These are phyloP conservation scores for Labeo catla DNA, from an alignment of 2,113 vertebrate genomes.

Conservation along the genomic window DNA sequence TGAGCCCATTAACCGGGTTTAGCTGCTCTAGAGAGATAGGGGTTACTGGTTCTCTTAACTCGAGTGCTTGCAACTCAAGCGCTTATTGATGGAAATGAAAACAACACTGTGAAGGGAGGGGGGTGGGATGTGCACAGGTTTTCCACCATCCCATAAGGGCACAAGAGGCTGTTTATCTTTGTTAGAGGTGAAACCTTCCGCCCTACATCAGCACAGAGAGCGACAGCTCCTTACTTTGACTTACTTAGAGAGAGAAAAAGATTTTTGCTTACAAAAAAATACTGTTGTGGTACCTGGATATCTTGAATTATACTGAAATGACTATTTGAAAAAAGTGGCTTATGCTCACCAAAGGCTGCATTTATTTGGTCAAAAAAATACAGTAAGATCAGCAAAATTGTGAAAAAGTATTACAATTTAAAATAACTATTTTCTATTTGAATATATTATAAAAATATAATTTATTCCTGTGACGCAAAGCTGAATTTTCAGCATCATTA, in stretches of 20 bases:
- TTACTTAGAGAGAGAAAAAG: conserved; percentile 10
- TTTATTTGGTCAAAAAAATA: neutral
- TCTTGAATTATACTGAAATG: neutral
- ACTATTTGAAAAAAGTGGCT: too few relatives aligned
- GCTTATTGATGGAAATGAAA: conserved; percentile 44
- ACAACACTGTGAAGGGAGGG: conserved; percentile 5
- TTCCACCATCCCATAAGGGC: neutral
- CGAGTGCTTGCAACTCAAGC: conserved; percentile 15
- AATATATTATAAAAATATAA: neutral
- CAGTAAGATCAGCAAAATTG: neutral
- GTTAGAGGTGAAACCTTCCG: conserved; percentile 19
- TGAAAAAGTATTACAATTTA: neutral
- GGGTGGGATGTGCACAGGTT: neutral
- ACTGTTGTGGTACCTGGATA: neutral
- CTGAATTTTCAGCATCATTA: neutral
- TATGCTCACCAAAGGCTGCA: neutral
- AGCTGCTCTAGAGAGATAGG: neutral
- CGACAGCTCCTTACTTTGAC: neutral
- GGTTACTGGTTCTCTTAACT: conserved; percentile 10
- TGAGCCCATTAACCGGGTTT: conserved; percentile 11
- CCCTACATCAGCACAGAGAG: neutral
- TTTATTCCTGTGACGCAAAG: neutral
- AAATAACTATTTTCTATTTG: neutral
- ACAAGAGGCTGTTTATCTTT: conserved; percentile 32
- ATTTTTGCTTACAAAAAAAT: neutral